phyloP scores from a whole-genome alignment of 2,113 vertebrate species.

The Collichthys lucidus region DNA sequence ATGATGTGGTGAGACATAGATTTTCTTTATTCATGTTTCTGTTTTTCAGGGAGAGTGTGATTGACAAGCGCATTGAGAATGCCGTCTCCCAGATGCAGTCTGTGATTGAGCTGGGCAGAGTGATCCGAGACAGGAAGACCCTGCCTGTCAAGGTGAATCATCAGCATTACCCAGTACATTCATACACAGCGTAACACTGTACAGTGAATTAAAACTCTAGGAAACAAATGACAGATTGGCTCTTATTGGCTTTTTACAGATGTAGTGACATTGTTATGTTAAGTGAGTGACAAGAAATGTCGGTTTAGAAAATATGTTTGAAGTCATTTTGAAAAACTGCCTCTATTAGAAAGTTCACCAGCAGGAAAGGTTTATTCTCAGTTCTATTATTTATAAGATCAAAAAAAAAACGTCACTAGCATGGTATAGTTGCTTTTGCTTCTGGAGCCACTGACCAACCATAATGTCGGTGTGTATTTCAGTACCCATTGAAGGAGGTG shows the following conservation, averaged over 20 bases:
- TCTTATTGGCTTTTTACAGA: neutral
- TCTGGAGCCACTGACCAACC: constrained; percentile 5
- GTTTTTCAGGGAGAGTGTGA: constrained; percentile 88
- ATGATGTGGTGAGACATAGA: neutral
- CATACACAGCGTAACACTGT: neutral
- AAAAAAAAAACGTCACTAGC: neutral
- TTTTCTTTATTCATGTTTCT: neutral
- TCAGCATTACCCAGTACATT: constrained; percentile 9
- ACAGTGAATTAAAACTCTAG: neutral
- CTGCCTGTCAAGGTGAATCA: constrained; percentile 93
- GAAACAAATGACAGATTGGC: neutral
- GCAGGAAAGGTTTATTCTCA: no score
- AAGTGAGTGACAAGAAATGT: neutral
- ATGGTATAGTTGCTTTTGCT: neutral
- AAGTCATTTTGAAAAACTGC: no score
- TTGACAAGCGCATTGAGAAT: constrained; percentile 94
- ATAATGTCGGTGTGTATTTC: constrained; percentile 52
- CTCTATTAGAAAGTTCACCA: no score
- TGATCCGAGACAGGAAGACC: constrained; percentile 96
- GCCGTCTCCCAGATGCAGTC: constrained; percentile 96
- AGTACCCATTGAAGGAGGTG: constrained; percentile 98
- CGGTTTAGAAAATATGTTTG: neutral
- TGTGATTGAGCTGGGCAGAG: constrained; percentile 96
- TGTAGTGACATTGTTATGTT: neutral
- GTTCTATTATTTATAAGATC: neutral